phyloP scores from a whole-genome alignment of 2,113 vertebrate species.

The Rallus limicola region DNA sequence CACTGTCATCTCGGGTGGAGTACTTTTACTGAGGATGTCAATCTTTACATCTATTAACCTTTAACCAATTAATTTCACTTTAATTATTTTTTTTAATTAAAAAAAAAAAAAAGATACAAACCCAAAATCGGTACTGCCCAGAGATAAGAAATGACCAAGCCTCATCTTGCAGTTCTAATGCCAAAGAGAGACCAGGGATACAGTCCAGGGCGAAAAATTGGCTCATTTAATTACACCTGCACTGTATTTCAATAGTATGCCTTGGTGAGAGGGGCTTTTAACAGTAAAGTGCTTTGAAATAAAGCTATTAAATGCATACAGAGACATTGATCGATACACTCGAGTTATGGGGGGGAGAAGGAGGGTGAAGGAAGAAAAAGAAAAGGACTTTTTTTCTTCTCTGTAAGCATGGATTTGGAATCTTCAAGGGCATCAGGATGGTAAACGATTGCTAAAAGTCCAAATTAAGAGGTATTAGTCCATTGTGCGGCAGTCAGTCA shows the following conservation, averaged over 20 bases:
- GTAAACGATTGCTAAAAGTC: slow-evolving; percentile 67
- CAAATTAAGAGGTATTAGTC: slow-evolving; percentile 71
- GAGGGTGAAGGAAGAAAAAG: not conserved
- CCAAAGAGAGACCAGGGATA: not conserved
- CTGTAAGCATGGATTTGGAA: slow-evolving; percentile 52
- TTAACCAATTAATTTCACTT: slow-evolving; percentile 53
- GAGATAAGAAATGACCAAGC: slow-evolving; percentile 26
- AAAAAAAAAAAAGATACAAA: not conserved
- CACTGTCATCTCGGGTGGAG: slow-evolving; percentile 30
- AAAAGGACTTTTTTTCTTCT: slow-evolving; percentile 21
- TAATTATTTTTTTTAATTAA: slow-evolving; percentile 54
- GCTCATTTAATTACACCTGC: slow-evolving; percentile 67
- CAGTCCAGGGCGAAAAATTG: slow-evolving; percentile 12
- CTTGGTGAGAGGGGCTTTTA: slow-evolving; percentile 64
- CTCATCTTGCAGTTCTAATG: not conserved
- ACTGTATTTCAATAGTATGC: slow-evolving; percentile 56
- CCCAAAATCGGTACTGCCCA: not conserved
- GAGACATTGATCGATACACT: slow-evolving; percentile 64
- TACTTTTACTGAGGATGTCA: slow-evolving; percentile 20
- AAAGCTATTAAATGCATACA: slow-evolving; percentile 67
- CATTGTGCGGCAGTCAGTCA: slow-evolving; percentile 61
- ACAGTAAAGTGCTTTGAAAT: slow-evolving; percentile 72
- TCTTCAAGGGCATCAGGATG: slow-evolving; percentile 53
- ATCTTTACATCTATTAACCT: slow-evolving; percentile 60
- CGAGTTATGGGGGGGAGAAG: not conserved